Evolutionary conservation across 2,797 vertebrate species (phyloP).

Genomic region (Rhinoraja longicauda): DNA sequence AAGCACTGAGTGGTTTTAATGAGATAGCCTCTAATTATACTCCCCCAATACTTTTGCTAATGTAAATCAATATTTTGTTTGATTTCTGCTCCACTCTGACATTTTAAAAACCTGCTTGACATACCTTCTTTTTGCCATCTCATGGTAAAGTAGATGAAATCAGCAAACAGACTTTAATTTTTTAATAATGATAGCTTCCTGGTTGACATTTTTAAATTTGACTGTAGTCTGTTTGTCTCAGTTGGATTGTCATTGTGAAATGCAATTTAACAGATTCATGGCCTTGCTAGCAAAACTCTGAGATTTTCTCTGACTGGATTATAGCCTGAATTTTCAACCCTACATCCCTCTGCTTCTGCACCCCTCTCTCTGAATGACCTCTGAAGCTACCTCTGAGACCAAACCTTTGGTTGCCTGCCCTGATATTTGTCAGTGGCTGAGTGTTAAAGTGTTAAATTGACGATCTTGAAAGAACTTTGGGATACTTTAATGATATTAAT

Average conservation of each 20-base stretch:
- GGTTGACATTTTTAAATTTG: background rate
- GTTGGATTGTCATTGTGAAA: background rate
- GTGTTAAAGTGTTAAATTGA: background rate
- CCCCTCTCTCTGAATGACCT: background rate
- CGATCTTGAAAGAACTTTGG: background rate
- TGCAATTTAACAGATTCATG: background rate
- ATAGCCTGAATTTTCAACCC: background rate
- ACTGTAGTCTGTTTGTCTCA: background rate
- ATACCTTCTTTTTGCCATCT: too few species aligned
- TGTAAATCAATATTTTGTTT: too few species aligned
- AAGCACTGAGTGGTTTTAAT: too few species aligned
- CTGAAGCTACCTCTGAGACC: background rate
- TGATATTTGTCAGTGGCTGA: background rate
- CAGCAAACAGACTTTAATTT: too few species aligned
- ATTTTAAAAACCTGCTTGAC: too few species aligned
- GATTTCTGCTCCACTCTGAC: too few species aligned
- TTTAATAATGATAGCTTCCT: background rate
- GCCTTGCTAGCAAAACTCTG: background rate
- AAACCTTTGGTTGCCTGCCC: too few species aligned
- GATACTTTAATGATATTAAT: background rate
- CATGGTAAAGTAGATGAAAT: too few species aligned
- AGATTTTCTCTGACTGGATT: background rate
- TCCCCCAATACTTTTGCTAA: too few species aligned
- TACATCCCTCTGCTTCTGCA: background rate
- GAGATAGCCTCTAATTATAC: too few species aligned